Conservation (phyloP, 2,888 invertebrate species). For the Boloria euphrosyne region DNA sequence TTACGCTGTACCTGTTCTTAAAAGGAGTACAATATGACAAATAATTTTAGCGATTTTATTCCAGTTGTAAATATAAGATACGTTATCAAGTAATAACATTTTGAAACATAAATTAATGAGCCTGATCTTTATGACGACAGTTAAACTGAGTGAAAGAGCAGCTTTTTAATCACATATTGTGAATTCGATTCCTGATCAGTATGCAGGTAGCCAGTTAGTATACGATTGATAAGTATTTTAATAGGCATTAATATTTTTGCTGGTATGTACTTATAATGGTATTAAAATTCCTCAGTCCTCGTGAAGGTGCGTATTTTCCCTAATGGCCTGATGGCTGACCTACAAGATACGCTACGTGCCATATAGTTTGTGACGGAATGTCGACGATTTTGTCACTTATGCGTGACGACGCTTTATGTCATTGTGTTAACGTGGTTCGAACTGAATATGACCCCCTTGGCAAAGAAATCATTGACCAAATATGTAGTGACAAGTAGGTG, state of each 20-base stretch:
- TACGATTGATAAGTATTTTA: no score
- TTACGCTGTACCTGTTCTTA: neutral
- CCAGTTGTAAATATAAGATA: conserved; percentile 1
- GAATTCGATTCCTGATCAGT: no score
- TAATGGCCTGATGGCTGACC: conserved; percentile 25
- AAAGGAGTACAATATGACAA: neutral
- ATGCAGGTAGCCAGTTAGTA: no score
- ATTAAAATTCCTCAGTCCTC: neutral
- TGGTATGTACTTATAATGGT: neutral
- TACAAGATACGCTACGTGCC: conserved; percentile 65
- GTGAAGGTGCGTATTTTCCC: conserved; percentile 18
- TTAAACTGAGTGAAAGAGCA: no score
- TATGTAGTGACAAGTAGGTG: conserved; percentile 11
- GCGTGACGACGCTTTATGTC: conserved; percentile 35
- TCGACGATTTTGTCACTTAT: conserved; percentile 55
- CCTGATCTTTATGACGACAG: no score
- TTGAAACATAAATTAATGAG: neutral
- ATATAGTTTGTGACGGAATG: conserved; percentile 67
- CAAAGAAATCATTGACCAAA: conserved; percentile 1
- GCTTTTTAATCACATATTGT: no score
- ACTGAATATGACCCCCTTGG: conserved; percentile 33
- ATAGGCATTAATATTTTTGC: no score
- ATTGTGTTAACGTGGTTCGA: conserved; percentile 28
- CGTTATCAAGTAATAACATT: conserved; percentile 1
- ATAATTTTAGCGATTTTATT: neutral